Conservation (phyloP, 2,888 invertebrate species). For the Epinotia demarniana region DNA sequence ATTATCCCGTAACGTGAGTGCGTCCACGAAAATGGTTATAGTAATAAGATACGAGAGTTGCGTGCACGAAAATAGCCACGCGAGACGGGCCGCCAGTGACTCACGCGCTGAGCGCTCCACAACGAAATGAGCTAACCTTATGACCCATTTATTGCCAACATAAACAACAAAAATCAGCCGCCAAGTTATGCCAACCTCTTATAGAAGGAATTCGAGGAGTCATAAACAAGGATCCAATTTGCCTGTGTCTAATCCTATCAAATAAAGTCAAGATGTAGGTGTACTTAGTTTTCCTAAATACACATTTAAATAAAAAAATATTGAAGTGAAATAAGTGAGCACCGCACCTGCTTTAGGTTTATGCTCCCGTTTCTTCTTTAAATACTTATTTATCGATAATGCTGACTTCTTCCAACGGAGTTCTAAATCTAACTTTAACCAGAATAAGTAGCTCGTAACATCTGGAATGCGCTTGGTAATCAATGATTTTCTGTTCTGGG, state of each 20-base stretch:
- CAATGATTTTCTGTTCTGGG: no score
- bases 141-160: constrained; percentile 35
- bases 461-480: no score
- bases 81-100: constrained; percentile 51
- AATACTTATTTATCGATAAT: no score
- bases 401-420: no score
- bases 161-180: not conserved
- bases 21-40: constrained; percentile 69
- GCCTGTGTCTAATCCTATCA: not conserved
- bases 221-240: not conserved
- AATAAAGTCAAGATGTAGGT: not conserved
- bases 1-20: constrained; percentile 42
- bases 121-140: constrained; percentile 27
- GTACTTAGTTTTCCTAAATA: no score
- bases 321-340: no score
- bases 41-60: constrained; percentile 77
- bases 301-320: no score
- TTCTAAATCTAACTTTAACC: no score
- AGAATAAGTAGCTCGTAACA: no score
- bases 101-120: constrained; percentile 52
- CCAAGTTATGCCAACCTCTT: not conserved
- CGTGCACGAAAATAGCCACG: constrained; percentile 64
- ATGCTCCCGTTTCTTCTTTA: no score
- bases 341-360: no score
- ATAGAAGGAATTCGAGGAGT: not conserved